Evolutionary conservation across 2,113 vertebrate species (phyloP).

Genomic region (Rhea americana): DNA sequence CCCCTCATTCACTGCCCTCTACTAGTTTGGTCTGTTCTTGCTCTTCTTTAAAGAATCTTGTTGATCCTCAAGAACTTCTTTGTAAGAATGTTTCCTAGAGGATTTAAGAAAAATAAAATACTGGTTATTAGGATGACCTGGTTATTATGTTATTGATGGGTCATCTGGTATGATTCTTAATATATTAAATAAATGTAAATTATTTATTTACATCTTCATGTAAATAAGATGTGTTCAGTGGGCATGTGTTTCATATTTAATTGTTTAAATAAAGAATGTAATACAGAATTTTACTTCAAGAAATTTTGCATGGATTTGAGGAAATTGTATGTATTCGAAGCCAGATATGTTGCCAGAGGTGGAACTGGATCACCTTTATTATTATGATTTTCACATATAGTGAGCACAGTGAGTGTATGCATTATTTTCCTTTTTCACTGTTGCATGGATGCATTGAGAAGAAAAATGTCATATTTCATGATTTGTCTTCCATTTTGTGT

Average conservation of each 20-base stretch:
- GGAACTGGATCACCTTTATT: neutral
- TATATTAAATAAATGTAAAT: neutral
- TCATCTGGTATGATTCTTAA: neutral
- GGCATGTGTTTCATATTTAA: rapidly evolving
- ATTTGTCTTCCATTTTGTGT: neutral
- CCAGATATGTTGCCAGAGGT: neutral
- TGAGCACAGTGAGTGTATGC: neutral
- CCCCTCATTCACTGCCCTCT: neutral
- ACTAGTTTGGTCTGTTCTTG: neutral
- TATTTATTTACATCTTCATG: neutral
- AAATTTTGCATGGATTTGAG: neutral
- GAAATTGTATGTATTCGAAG: neutral
- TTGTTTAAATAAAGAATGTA: neutral
- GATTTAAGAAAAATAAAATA: neutral
- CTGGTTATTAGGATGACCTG: neutral
- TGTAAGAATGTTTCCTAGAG: neutral
- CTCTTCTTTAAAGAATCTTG: neutral
- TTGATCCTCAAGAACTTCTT: neutral
- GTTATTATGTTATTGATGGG: neutral
- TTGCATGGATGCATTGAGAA: neutral
- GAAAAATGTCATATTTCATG: rapidly evolving
- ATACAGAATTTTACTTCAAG: neutral
- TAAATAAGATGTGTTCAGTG: neutral
- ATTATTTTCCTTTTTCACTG: neutral
- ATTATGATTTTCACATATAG: neutral